Evolutionary conservation across 1,140 invertebrate species (phyloP).

Genomic region (Sinella curviseta): DNA sequence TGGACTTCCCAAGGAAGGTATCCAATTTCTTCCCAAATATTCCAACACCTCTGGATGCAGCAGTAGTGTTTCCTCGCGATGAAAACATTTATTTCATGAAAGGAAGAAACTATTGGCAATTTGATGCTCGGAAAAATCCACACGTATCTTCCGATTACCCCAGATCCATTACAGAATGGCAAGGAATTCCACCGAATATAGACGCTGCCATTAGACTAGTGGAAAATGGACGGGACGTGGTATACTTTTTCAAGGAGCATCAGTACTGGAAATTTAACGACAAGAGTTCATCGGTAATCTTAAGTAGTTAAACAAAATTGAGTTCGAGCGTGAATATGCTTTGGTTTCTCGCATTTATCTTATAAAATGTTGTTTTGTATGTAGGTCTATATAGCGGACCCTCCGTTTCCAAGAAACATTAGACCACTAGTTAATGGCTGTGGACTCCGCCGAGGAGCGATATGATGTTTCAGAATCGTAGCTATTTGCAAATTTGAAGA

Average conservation of each 20-base stretch:
- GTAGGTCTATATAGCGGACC: background rate
- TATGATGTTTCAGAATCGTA: no score
- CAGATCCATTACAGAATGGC: background rate
- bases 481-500: no score
- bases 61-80: background rate
- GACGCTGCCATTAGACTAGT: background rate
- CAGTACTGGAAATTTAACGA: slow-evolving; percentile 15
- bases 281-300: background rate
- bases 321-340: no score
- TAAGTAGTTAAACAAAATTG: no score
- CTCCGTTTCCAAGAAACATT: background rate
- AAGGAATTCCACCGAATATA: background rate
- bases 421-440: no score
- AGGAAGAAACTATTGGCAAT: slow-evolving; percentile 3
- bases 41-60: slow-evolving; percentile 20
- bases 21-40: slow-evolving; percentile 1
- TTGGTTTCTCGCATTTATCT: no score
- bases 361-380: no score
- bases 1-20: background rate
- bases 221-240: background rate
- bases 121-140: background rate
- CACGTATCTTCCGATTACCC: background rate
- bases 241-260: slow-evolving; percentile 11
- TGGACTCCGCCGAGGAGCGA: no score
- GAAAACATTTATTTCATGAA: slow-evolving; percentile 28